These are phyloP conservation scores for Hyles euphorbiae DNA, from an alignment of 1,140 invertebrate genomes.

Conservation along the genomic window DNA sequence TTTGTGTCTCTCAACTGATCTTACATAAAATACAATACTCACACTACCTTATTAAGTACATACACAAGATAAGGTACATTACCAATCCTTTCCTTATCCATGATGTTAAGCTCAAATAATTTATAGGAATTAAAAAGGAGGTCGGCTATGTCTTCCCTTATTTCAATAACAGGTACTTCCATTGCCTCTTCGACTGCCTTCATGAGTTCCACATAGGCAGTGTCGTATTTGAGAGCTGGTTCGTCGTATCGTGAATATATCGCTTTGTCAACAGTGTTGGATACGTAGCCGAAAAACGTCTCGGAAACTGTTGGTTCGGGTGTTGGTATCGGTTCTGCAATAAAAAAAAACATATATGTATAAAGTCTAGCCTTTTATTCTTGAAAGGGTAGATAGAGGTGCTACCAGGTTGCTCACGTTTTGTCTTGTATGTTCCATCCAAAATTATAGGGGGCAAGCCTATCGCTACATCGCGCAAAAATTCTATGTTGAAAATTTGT, in stretches of 20 bases:
- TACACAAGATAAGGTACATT: neutral
- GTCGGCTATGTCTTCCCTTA: slow-evolving; percentile 51
- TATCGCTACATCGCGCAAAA: too few relatives aligned
- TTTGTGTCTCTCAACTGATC: too few relatives aligned
- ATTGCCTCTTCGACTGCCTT: slow-evolving; percentile 58
- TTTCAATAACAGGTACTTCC: slow-evolving; percentile 59
- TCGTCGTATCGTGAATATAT: slow-evolving; percentile 49
- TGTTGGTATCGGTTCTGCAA: slow-evolving; percentile 49
- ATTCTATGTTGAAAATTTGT: too few relatives aligned
- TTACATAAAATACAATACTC: too few relatives aligned
- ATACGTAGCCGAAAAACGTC: slow-evolving; percentile 37
- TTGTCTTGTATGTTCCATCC: too few relatives aligned
- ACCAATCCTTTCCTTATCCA: slow-evolving; percentile 57
- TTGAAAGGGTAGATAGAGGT: too few relatives aligned
- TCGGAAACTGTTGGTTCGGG: slow-evolving; percentile 54
- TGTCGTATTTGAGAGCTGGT: slow-evolving; percentile 42
- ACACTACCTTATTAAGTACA: too few relatives aligned
- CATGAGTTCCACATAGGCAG: slow-evolving; percentile 53
- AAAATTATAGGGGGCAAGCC: too few relatives aligned
- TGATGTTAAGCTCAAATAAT: slow-evolving; percentile 50
- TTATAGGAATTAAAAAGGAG: slow-evolving; percentile 45
- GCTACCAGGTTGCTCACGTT: too few relatives aligned
- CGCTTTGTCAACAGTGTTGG: slow-evolving; percentile 58
- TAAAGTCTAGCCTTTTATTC: neutral
- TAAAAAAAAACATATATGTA: slow-evolving; percentile 1